Evolutionary conservation across 2,888 invertebrate genomes (phyloP).

Genomic region (Eumerus sabulonum): DNA sequence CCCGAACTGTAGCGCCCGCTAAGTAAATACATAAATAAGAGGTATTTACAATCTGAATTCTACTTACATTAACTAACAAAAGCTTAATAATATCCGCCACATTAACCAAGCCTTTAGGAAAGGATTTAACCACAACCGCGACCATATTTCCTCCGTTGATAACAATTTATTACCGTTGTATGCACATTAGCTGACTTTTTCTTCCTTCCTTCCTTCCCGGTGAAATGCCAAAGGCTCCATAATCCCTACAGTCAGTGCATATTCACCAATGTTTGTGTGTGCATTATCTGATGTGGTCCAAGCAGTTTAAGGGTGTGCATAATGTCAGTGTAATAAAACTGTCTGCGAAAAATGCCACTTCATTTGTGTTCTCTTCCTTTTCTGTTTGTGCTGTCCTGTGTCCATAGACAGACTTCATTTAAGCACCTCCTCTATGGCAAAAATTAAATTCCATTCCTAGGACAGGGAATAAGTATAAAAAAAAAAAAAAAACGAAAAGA

Average conservation of each 20-base stretch:
- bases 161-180: slow-evolving; percentile 22
- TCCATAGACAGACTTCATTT: slow-evolving; percentile 30
- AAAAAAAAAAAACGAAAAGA: slow-evolving; percentile 17
- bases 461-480: slow-evolving; percentile 15
- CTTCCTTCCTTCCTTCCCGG: slow-evolving; percentile 4
- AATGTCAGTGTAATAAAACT: slow-evolving; percentile 65
- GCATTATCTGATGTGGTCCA: slow-evolving; percentile 18
- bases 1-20: too few relatives aligned
- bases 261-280: slow-evolving; percentile 15
- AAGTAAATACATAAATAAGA: too few relatives aligned
- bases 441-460: slow-evolving; percentile 6
- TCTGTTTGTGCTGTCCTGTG: slow-evolving; percentile 24
- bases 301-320: slow-evolving; percentile 58
- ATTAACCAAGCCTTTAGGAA: slow-evolving; percentile 47
- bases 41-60: too few relatives aligned
- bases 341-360: slow-evolving; percentile 69
- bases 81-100: slow-evolving; percentile 42
- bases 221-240: slow-evolving; percentile 28
- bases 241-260: slow-evolving; percentile 39
- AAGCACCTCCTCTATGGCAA: neutral
- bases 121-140: neutral
- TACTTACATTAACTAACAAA: too few relatives aligned
- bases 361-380: slow-evolving; percentile 41
- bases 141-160: neutral
- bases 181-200: slow-evolving; percentile 47